Evolutionary conservation across 2,888 invertebrate genomes (phyloP).

Genomic region (Troides oblongomaculatus): DNA sequence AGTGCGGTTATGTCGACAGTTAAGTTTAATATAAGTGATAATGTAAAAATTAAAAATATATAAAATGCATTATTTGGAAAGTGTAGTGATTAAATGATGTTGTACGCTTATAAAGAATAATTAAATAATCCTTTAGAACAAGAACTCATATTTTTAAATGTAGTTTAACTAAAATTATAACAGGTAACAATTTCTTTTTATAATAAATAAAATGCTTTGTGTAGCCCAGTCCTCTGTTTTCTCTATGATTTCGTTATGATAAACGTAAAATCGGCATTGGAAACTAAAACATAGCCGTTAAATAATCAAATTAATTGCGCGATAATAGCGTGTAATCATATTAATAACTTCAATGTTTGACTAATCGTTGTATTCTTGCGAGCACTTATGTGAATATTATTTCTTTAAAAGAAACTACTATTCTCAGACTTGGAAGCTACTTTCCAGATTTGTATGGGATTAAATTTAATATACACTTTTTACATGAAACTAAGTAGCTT

Average conservation of each 20-base stretch:
- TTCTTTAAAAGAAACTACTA: too few species aligned
- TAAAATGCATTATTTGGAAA: constrained; percentile 1
- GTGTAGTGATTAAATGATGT: constrained; percentile 16
- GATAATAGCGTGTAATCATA: too few species aligned
- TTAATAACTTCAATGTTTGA: too few species aligned
- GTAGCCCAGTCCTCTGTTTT: not conserved
- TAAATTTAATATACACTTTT: not conserved
- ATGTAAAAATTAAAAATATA: not conserved
- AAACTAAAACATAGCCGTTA: not conserved
- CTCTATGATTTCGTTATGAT: not conserved
- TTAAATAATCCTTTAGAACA: not conserved
- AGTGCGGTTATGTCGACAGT: constrained; percentile 69
- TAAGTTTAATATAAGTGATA: constrained; percentile 39
- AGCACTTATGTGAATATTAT: too few species aligned
- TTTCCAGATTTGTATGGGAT: not conserved
- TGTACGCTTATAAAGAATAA: not conserved
- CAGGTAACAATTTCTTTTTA: not conserved
- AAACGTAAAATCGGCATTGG: constrained; percentile 19
- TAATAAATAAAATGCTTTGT: not conserved
- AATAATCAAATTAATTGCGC: not conserved
- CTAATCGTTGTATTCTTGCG: too few species aligned
- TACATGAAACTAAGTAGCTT: not conserved
- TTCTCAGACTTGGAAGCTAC: not conserved
- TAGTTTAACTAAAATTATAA: not conserved
- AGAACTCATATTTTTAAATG: not conserved